Percentiles rank a stretch among this genome's conserved stretches.
phyloP scores from a whole-genome alignment of 2,888 invertebrate genomes.

The Acanthococcus lagerstroemiae region DNA sequence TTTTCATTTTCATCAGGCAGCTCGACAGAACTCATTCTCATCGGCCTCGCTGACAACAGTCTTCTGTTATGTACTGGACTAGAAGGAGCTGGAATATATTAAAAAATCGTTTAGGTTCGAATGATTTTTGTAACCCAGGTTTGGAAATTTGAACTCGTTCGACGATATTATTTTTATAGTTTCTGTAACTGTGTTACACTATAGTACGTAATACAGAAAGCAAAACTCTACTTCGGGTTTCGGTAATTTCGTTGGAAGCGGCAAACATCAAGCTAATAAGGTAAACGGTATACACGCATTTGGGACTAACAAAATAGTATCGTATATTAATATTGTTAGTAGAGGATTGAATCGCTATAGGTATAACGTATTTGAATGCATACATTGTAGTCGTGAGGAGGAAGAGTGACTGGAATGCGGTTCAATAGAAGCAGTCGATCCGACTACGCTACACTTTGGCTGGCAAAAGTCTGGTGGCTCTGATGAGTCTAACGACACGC shows the following conservation, averaged over 20 bases:
- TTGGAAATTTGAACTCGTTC: too few species aligned
- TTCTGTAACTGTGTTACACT: too few species aligned
- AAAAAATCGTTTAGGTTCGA: too few species aligned
- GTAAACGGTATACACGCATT: too few species aligned
- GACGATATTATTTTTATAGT: background rate
- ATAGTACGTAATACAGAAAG: too few species aligned
- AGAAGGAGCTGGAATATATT: conserved; percentile 61
- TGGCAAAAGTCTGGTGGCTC: conserved; percentile 68
- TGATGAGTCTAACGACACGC: conserved; percentile 90
- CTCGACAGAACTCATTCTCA: conserved; percentile 88
- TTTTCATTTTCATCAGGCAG: conserved; percentile 82
- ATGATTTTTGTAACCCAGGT: too few species aligned
- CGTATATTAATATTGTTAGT: too few species aligned
- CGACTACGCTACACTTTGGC: conserved; percentile 28
- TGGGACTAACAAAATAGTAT: too few species aligned
- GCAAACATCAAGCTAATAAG: too few species aligned
- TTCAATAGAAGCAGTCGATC: conserved; percentile 33
- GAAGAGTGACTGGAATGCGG: conserved; percentile 48
- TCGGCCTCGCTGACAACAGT: conserved; percentile 65
- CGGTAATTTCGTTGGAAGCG: too few species aligned
- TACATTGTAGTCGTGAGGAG: conserved; percentile 53
- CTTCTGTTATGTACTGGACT: conserved; percentile 83
- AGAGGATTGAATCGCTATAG: too few species aligned
- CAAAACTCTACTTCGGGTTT: background rate
- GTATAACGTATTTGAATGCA: conserved; percentile 37